These are phyloP conservation scores for Okamejei kenojei DNA, from an alignment of 2,797 vertebrate species.

Conservation along the genomic window DNA sequence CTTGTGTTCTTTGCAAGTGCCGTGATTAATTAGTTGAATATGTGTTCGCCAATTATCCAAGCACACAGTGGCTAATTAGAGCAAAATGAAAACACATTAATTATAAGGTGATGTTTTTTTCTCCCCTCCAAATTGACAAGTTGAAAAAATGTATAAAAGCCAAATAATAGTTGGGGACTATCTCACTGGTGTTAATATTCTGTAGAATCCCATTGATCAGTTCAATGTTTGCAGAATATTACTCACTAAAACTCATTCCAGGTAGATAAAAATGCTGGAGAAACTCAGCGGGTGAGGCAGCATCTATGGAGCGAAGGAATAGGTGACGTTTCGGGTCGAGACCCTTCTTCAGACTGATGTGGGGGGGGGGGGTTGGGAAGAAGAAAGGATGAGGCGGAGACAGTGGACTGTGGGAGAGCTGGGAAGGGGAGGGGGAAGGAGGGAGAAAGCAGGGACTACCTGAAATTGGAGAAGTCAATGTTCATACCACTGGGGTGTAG, in stretches of 20 bases:
- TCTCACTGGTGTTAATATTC: not conserved
- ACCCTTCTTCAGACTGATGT: too few species aligned
- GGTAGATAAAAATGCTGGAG: too few species aligned
- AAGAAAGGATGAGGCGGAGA: too few species aligned
- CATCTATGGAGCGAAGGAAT: too few species aligned
- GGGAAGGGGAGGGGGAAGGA: too few species aligned
- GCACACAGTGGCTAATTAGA: not conserved
- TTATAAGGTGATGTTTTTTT: not conserved
- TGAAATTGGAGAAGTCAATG: too few species aligned
- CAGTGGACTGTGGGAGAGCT: too few species aligned
- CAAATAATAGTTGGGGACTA: not conserved
- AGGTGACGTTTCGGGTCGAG: too few species aligned
- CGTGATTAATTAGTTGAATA: constrained; percentile 23
- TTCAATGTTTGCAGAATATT: not conserved
- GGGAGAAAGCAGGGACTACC: too few species aligned
- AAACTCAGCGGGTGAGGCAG: too few species aligned
- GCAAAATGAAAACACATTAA: constrained; percentile 30
- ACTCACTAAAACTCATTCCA: not conserved
- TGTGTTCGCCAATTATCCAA: constrained; percentile 16
- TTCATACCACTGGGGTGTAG: too few species aligned
- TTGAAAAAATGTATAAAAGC: not conserved
- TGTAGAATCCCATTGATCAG: not conserved
- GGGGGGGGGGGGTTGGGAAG: too few species aligned
- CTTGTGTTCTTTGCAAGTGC: not conserved
- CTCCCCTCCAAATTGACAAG: not conserved